Evolutionary conservation across 1,140 invertebrate species (phyloP).

Genomic region (Rhyacophila brunnea): DNA sequence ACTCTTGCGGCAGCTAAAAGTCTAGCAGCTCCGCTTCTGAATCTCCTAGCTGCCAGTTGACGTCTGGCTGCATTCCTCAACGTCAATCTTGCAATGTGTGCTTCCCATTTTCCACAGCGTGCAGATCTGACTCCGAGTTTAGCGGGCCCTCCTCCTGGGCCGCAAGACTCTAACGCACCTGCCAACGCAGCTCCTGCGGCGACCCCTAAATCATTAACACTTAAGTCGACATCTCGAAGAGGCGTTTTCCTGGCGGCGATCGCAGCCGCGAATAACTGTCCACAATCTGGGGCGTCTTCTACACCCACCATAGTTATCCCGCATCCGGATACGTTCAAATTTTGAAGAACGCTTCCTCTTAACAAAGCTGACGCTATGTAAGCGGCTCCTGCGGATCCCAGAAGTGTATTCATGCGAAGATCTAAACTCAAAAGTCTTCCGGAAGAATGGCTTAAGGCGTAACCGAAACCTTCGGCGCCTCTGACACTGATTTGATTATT

Average conservation of each 20-base stretch:
- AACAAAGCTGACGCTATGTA: conserved; percentile 47
- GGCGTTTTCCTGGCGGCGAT: conserved; percentile 29
- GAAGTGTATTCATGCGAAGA: conserved; percentile 46
- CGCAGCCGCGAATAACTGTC: conserved; percentile 25
- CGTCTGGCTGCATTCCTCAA: conserved; percentile 23
- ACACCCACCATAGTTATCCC: conserved; percentile 14
- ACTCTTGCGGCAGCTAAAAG: conserved; percentile 27
- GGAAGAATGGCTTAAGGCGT: conserved; percentile 43
- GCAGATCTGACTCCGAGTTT: conserved; percentile 22
- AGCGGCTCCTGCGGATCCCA: conserved; percentile 48
- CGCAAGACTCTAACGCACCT: conserved; percentile 17
- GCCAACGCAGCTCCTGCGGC: conserved; percentile 27
- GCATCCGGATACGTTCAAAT: conserved; percentile 38
- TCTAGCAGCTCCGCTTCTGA: conserved; percentile 22
- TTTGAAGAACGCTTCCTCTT: conserved; percentile 48
- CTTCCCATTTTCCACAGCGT: conserved; percentile 26
- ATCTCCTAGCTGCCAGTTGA: conserved; percentile 15
- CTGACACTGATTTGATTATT: conserved; percentile 49
- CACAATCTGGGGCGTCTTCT: conserved; percentile 17
- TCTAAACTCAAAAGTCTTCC: conserved; percentile 45
- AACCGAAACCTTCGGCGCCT: conserved; percentile 46
- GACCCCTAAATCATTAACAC: conserved; percentile 30
- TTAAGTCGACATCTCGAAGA: conserved; percentile 27
- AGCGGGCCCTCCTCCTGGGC: conserved; percentile 21
- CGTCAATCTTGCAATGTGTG: conserved; percentile 13